Percentiles rank a stretch among this genome's conserved stretches.
Evolutionary conservation across 1,140 invertebrate genomes (phyloP).

Genomic region (Euschistus heros): DNA sequence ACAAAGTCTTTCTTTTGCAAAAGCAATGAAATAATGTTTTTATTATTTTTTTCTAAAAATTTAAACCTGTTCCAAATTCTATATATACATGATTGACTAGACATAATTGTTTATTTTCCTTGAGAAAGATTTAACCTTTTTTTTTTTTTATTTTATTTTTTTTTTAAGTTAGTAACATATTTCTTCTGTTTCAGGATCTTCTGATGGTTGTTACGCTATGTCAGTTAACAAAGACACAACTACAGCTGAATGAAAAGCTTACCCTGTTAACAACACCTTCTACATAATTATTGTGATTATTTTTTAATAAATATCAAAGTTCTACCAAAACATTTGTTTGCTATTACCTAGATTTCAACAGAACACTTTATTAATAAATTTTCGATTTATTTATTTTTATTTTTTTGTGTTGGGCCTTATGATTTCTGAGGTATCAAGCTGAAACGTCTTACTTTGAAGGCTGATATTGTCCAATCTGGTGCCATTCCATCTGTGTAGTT

Average conservation of each 20-base stretch:
- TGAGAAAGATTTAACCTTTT: background rate
- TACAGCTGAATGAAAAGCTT: conserved; percentile 90
- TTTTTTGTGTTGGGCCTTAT: background rate
- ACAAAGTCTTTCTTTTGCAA: too few relatives aligned
- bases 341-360: background rate
- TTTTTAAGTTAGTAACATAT: background rate
- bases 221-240: conserved; percentile 90
- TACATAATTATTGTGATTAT: conserved; percentile 33
- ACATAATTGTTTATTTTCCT: background rate
- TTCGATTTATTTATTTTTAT: background rate
- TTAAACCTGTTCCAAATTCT: too few relatives aligned
- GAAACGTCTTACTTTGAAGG: conserved; percentile 26
- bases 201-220: conserved; percentile 92
- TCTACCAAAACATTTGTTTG: background rate
- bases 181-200: conserved; percentile 54
- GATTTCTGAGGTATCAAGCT: conserved; percentile 24
- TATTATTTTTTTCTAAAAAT: too few relatives aligned
- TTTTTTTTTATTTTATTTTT: background rate
- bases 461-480: conserved; percentile 27
- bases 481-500: conserved; percentile 23
- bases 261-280: conserved; percentile 59
- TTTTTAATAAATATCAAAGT: conserved; percentile 9
- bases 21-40: too few relatives aligned
- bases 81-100: too few relatives aligned
- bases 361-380: conserved; percentile 5